Evolutionary conservation across 2,113 vertebrate species (phyloP).

Genomic region (Abramis brama): DNA sequence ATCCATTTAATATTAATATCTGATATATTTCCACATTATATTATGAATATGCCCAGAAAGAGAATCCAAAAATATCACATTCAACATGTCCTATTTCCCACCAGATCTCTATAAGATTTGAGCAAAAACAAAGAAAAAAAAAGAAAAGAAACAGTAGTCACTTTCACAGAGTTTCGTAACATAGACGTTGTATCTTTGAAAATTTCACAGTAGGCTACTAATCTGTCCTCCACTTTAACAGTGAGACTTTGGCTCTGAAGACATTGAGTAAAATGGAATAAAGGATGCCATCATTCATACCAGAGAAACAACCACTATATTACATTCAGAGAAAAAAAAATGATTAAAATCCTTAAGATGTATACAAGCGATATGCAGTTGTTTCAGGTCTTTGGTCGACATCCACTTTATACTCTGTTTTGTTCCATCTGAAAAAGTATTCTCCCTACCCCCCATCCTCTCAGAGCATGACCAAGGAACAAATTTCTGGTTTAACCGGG

Average conservation of each 20-base stretch:
- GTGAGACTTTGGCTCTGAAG: constrained; percentile 56
- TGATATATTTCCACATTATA: constrained; percentile 9
- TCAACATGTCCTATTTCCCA: not conserved
- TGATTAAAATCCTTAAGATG: constrained; percentile 45
- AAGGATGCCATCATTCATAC: constrained; percentile 14
- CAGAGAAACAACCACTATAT: constrained; percentile 41
- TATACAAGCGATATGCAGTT: constrained; percentile 37
- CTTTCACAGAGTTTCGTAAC: not conserved
- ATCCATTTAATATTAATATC: not conserved
- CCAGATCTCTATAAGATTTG: not conserved
- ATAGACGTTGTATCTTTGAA: constrained; percentile 17
- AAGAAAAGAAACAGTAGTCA: not conserved
- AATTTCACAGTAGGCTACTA: constrained; percentile 42
- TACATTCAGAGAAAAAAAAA: constrained; percentile 42
- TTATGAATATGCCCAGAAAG: constrained; percentile 22
- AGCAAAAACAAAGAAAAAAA: not conserved
- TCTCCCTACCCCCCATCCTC: not conserved
- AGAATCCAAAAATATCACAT: constrained; percentile 6
- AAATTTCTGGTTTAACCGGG: constrained; percentile 6
- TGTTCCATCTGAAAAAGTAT: constrained; percentile 31
- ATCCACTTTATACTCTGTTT: constrained; percentile 37
- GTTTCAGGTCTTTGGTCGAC: constrained; percentile 49
- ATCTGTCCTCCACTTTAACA: constrained; percentile 31
- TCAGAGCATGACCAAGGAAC: not conserved
- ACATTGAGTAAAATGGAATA: constrained; percentile 23